Percentiles rank a stretch among this genome's conserved stretches.
phyloP scores from a whole-genome alignment of 2,113 vertebrate genomes.

The Petaurus breviceps region DNA sequence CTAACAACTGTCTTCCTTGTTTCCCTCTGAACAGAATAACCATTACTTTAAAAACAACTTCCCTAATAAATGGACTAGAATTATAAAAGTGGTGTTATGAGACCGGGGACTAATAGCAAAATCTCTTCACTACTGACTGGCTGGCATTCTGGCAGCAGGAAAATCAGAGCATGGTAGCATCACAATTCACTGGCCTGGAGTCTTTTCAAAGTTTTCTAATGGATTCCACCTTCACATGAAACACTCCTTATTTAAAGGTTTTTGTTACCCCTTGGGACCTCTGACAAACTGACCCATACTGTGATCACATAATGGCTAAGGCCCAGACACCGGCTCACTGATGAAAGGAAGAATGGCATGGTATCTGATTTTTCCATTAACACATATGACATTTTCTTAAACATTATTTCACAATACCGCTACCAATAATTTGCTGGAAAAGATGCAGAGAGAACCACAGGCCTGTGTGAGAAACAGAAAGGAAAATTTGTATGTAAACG shows the following conservation, averaged over 20 bases:
- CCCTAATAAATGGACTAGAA: neutral
- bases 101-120: neutral
- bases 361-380: constrained; percentile 30
- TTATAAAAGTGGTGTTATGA: constrained; percentile 11
- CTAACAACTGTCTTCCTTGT: neutral
- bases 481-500: constrained; percentile 16
- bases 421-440: constrained; percentile 21
- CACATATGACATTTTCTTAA: constrained; percentile 19
- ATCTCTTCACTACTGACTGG: neutral
- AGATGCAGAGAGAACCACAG: constrained; percentile 46
- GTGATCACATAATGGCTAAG: constrained; percentile 3
- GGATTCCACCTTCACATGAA: neutral
- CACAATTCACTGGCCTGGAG: neutral
- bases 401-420: neutral
- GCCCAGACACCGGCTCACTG: neutral
- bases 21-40: constrained; percentile 29
- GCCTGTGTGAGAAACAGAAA: neutral
- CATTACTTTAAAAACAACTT: neutral
- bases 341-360: neutral
- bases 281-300: neutral
- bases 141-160: neutral
- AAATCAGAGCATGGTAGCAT: constrained; percentile 36
- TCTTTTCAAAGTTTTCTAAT: constrained; percentile 20
- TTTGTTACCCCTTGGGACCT: constrained; percentile 7
- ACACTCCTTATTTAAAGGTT: constrained; percentile 11